phyloP scores from a whole-genome alignment of 2,797 vertebrate species.

The Rousettus madagascariensis region DNA sequence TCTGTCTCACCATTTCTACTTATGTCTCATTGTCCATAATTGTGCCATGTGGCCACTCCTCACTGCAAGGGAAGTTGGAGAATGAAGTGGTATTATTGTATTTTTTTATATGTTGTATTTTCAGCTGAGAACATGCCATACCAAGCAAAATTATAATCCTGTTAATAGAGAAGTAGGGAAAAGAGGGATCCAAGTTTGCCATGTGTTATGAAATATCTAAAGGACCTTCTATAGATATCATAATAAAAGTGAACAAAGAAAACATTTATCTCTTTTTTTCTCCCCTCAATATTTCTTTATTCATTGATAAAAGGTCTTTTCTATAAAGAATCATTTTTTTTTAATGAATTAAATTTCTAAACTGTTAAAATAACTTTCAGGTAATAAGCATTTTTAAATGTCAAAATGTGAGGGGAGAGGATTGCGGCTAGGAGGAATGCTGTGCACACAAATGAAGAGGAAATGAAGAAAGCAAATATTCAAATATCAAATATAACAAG shows the following conservation, averaged over 20 bases:
- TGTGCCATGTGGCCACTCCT: neutral
- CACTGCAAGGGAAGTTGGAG: neutral
- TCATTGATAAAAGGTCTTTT: neutral
- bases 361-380: neutral
- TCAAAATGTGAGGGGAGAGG: neutral
- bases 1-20: neutral
- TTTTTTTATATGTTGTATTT: neutral
- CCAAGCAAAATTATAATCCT: neutral
- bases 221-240: neutral
- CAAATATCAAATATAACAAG: neutral
- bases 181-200: neutral
- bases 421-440: neutral
- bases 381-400: constrained; percentile 2
- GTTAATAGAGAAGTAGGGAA: neutral
- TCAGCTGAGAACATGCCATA: neutral
- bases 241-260: neutral
- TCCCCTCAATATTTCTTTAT: neutral
- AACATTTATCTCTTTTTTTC: neutral
- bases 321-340: neutral
- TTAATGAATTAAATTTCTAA: neutral
- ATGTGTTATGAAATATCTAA: neutral
- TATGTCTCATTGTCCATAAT: neutral
- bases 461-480: neutral
- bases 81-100: neutral
- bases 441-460: neutral